Percentiles rank a stretch among this genome's conserved stretches.
phyloP scores from a whole-genome alignment of 2,797 vertebrate genomes.

The Sebastes steindachneri region DNA sequence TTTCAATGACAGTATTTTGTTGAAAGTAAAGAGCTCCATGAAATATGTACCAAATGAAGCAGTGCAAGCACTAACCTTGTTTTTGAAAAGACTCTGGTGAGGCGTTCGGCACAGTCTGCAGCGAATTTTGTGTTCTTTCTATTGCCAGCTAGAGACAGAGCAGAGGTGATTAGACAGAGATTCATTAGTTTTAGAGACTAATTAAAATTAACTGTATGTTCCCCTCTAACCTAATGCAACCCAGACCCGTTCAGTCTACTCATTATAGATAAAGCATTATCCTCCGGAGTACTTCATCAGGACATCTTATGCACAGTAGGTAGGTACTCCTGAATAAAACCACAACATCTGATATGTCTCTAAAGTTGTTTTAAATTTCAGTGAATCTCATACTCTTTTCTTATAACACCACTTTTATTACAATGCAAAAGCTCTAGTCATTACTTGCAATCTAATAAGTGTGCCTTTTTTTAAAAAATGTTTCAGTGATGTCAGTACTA shows the following conservation, averaged over 20 bases:
- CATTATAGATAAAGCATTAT: background rate
- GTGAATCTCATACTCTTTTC: background rate
- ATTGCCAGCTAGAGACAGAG: conserved; percentile 72
- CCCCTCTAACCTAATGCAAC: background rate
- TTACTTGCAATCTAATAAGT: background rate
- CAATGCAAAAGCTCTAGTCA: background rate
- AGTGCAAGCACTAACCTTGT: conserved; percentile 71
- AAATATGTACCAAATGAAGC: background rate
- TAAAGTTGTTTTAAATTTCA: background rate
- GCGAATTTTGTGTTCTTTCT: conserved; percentile 70
- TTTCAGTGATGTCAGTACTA: background rate
- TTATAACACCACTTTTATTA: background rate
- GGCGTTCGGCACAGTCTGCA: conserved; percentile 65
- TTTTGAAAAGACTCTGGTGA: conserved; percentile 77
- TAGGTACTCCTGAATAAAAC: background rate
- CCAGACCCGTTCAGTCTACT: background rate
- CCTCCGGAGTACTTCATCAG: background rate
- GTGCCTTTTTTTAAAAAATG: background rate
- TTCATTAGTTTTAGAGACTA: background rate
- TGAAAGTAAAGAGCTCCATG: background rate
- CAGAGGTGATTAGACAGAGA: background rate
- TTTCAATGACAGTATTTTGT: background rate
- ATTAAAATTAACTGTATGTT: background rate
- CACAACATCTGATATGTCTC: background rate
- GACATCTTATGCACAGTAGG: background rate